phyloP scores from a whole-genome alignment of 2,113 vertebrate genomes.

The Pipra filicauda region DNA sequence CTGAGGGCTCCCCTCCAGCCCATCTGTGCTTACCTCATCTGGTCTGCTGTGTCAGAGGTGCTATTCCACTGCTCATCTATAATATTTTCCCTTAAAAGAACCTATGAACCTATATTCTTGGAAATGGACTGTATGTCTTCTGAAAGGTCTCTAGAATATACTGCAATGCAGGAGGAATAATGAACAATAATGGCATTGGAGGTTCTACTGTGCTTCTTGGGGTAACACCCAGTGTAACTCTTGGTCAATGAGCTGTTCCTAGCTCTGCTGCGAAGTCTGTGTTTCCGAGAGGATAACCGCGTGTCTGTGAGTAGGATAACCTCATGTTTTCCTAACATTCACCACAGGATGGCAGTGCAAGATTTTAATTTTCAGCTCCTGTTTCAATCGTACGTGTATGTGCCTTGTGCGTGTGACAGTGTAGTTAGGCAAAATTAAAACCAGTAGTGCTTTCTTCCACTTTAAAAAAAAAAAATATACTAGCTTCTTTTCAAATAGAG shows the following conservation, averaged over 20 bases:
- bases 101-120: neutral
- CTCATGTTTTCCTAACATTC: neutral
- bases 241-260: neutral
- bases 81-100: neutral
- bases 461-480: constrained; percentile 13
- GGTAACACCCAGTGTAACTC: fast-evolving
- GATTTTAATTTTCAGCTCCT: neutral
- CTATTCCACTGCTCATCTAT: neutral
- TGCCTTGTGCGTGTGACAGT: neutral
- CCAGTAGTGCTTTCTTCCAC: constrained; percentile 33
- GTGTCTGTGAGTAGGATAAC: fast-evolving
- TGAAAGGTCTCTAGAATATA: neutral
- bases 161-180: neutral
- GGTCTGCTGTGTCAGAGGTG: neutral
- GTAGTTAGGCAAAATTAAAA: constrained; percentile 38
- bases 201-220: neutral
- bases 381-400: neutral
- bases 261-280: neutral
- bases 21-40: neutral
- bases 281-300: neutral
- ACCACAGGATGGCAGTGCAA: constrained; percentile 61
- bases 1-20: neutral
- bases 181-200: neutral
- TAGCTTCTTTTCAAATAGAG: neutral
- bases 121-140: neutral